Base-by-base conservation (phyloP, 2,113 vertebrate species). In the Verasper variegatus region DNA sequence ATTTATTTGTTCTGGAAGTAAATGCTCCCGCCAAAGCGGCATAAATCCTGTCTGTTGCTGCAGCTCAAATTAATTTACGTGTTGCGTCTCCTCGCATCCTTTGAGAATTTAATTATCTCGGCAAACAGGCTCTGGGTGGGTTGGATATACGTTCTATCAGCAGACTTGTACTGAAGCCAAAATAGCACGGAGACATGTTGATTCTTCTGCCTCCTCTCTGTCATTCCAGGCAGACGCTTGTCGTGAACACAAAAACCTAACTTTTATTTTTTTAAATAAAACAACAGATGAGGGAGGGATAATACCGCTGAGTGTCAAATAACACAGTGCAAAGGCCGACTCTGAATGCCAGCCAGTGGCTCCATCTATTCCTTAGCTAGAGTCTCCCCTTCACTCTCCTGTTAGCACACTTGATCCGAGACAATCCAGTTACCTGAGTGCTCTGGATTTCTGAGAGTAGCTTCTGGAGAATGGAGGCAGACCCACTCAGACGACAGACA, bases 21-120 rank as follows among this genome's bases (percentile, higher is more conserved):
- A 89, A 86, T 63, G 79, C 90, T 89, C 74, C 76, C 78, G 64
- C 86, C 89, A 92, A 89, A 88, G 89, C 76, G 31, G 83, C 86
- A 85, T 90, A 92, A 92, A 94, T 92, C 90, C 87, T 88, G 84
- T 87, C 89, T 90, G 81, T 76, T 68, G 76, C 91, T 61, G 75
- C 85, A 64, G 88, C 88, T 87, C 88, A 90, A 89, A 92, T 90
- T 90, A 92, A 93, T 92, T 91, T 88, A 91, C 86, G 85, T 90
- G 90, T 88, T 85, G 85, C 82, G 82, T 92, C 86, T 93, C 87
- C 79, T 76, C 76, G 72, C 85, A 78, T 93, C 92, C 89, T 92
- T 89, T 90, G 90, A 94, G 92, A 89, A 92, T 93, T 89, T 89
- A 93, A 93, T 94, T 94, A 93, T 92, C 89, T 92, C 72, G 12